Conservation (phyloP, 1,140 invertebrate species). For the Chrysomallon squamiferum region DNA sequence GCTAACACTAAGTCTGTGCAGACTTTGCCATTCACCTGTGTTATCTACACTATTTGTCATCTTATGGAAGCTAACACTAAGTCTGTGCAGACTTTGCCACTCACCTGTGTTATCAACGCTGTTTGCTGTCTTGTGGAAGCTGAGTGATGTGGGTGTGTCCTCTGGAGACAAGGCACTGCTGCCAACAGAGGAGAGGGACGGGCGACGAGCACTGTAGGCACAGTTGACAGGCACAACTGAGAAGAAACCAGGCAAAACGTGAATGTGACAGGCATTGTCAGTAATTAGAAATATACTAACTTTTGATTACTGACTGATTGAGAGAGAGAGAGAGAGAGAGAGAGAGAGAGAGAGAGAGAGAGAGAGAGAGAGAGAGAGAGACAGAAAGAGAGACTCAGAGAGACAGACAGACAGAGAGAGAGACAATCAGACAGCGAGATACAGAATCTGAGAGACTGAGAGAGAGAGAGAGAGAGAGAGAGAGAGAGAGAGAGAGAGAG, state of each 20-base stretch:
- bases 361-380: not conserved
- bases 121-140: constrained; percentile 24
- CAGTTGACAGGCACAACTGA: constrained; percentile 46
- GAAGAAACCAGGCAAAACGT: constrained; percentile 5
- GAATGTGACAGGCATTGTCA: not conserved
- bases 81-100: not conserved
- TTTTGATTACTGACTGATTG: not conserved
- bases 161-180: constrained; percentile 23
- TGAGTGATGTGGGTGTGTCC: constrained; percentile 5
- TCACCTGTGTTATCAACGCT: not conserved
- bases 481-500: no score
- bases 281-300: not conserved
- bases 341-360: not conserved
- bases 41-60: not conserved
- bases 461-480: no score
- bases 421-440: not conserved
- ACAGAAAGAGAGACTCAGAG: no score
- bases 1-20: not conserved
- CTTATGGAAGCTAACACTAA: not conserved
- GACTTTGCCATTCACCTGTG: not conserved
- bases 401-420: not conserved
- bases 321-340: not conserved
- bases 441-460: no score
- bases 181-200: constrained; percentile 31
- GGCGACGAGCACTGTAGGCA: constrained; percentile 27